Evolutionary conservation across 2,113 vertebrate species (phyloP).

Genomic region (Chloropsis cyanopogon): DNA sequence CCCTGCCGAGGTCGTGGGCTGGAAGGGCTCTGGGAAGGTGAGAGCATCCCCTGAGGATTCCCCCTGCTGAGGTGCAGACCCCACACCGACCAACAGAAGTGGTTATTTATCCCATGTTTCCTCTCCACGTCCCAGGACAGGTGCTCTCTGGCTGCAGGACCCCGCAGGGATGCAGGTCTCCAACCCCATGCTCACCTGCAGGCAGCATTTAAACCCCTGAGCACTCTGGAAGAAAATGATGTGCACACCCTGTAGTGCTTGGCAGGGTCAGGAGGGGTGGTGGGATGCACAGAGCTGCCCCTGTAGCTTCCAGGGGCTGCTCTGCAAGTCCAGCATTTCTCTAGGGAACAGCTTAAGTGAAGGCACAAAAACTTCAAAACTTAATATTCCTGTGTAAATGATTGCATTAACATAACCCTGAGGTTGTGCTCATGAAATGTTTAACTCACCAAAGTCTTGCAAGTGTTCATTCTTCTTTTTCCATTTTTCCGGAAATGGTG

Average conservation of each 20-base stretch:
- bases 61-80: neutral
- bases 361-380: neutral
- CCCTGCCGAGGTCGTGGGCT: neutral
- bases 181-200: neutral
- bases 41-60: neutral
- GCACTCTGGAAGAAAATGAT: accelerated
- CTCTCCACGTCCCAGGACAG: neutral
- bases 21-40: neutral
- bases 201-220: neutral
- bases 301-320: neutral
- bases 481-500: neutral
- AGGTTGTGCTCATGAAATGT: neutral
- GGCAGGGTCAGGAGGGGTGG: neutral
- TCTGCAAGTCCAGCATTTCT: neutral
- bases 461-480: neutral
- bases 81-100: neutral
- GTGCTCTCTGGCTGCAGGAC: neutral
- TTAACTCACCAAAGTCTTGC: neutral
- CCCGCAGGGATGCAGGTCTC: neutral
- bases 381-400: neutral
- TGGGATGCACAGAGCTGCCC: neutral
- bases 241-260: neutral
- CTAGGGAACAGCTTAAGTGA: neutral
- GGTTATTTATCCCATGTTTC: accelerated
- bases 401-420: neutral